These are phyloP conservation scores for Paratilapia polleni DNA, from an alignment of 2,113 vertebrate genomes.

Conservation along the genomic window DNA sequence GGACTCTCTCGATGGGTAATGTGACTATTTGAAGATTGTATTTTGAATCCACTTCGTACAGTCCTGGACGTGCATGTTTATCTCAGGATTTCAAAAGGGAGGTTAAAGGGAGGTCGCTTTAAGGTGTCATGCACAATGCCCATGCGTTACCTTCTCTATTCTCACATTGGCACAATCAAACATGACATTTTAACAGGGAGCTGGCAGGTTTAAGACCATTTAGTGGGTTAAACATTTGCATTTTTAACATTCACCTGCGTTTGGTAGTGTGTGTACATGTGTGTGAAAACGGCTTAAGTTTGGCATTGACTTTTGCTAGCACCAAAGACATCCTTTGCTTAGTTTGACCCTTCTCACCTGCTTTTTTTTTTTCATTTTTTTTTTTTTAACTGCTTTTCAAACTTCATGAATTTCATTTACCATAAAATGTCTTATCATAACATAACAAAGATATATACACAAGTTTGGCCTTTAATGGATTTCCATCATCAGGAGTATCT, in stretches of 20 bases:
- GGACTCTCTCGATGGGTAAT: slow-evolving; percentile 30
- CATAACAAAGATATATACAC: background rate
- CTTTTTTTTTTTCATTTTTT: slow-evolving; percentile 35
- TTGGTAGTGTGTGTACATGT: background rate
- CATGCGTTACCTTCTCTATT: background rate
- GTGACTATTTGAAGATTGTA: slow-evolving; percentile 64
- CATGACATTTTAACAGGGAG: background rate
- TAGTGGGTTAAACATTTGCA: background rate
- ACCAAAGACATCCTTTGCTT: slow-evolving; percentile 63
- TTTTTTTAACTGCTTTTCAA: too few relatives aligned
- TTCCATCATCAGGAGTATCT: slow-evolving; percentile 4
- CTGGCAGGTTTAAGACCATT: background rate
- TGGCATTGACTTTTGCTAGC: slow-evolving; percentile 45
- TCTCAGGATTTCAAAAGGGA: slow-evolving; percentile 78
- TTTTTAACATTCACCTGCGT: background rate
- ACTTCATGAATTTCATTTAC: background rate
- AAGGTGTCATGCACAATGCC: background rate
- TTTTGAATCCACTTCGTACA: slow-evolving; percentile 51
- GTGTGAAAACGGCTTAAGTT: slow-evolving; percentile 8
- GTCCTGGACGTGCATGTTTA: slow-evolving; percentile 53
- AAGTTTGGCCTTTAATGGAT: slow-evolving; percentile 4
- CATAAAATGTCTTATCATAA: background rate
- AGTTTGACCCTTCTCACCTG: slow-evolving; percentile 5
- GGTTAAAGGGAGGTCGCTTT: slow-evolving; percentile 25
- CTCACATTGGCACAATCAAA: background rate